These are phyloP conservation scores for Callipepla squamata DNA, from an alignment of 2,113 vertebrate genomes.

Conservation along the genomic window DNA sequence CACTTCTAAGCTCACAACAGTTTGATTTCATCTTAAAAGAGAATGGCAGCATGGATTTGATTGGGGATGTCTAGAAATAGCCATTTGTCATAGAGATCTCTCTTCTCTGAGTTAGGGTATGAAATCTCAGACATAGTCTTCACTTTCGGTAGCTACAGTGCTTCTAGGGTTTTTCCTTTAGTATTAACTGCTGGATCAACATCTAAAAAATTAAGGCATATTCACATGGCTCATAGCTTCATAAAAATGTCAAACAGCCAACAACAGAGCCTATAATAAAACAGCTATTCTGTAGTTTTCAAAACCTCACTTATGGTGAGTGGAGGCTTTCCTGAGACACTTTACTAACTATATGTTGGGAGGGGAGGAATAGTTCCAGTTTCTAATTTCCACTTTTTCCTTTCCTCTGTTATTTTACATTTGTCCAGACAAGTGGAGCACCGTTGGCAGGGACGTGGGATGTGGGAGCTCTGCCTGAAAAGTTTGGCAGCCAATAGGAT, in stretches of 20 bases:
- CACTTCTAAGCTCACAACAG: not conserved
- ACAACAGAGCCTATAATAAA: not conserved
- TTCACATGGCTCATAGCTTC: not conserved
- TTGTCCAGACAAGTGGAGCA: not conserved
- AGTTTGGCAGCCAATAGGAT: not conserved
- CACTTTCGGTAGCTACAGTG: not conserved
- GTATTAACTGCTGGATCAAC: not conserved
- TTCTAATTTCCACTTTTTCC: not conserved
- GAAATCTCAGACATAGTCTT: not conserved
- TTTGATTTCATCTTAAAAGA: not conserved
- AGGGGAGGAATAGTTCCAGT: not conserved
- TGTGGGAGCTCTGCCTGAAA: not conserved
- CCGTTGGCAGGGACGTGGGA: not conserved
- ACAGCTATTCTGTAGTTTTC: not conserved
- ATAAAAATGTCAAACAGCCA: not conserved
- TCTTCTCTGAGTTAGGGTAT: not conserved
- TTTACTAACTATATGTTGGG: not conserved
- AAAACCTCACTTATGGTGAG: not conserved
- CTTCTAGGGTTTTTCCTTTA: not conserved
- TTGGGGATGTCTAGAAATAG: not conserved
- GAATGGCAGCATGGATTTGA: not conserved
- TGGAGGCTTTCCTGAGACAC: not conserved
- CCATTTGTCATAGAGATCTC: not conserved
- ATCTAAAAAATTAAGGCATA: not conserved
- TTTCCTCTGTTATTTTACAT: not conserved